phyloP scores from a whole-genome alignment of 1,140 invertebrate species.

The Pseudobourletiella spinata region DNA sequence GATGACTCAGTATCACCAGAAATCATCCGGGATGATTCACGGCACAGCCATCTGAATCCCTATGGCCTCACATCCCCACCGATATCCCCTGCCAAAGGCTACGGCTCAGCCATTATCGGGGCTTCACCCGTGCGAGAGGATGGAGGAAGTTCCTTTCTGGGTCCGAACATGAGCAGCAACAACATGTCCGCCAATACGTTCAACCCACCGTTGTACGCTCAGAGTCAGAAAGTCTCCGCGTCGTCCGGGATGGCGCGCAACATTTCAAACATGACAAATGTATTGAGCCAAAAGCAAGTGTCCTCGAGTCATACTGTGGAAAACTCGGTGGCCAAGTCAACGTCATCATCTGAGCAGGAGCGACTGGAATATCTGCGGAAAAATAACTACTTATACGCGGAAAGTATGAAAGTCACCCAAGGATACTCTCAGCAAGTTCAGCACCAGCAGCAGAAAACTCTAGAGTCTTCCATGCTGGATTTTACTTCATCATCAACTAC shows the following conservation, averaged over 20 bases:
- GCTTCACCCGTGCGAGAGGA: neutral
- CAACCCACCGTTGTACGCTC: neutral
- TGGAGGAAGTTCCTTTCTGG: neutral
- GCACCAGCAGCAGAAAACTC: no score
- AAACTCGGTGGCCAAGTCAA: neutral
- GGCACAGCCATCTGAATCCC: slow-evolving; percentile 1
- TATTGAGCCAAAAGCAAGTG: neutral
- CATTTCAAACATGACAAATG: no score
- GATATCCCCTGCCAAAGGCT: slow-evolving; percentile 7
- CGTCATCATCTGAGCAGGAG: neutral
- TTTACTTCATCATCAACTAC: no score
- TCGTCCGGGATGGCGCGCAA: neutral
- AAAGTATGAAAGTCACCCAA: neutral
- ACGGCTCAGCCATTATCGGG: neutral
- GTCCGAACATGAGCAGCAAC: neutral
- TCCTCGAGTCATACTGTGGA: neutral
- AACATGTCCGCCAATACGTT: neutral
- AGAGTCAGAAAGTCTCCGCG: neutral
- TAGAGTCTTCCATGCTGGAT: no score
- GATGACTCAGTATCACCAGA: slow-evolving; percentile 20
- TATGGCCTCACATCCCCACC: slow-evolving; percentile 12
- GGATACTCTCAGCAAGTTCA: neutral
- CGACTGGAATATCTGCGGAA: slow-evolving; percentile 3
- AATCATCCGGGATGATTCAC: slow-evolving; percentile 12
- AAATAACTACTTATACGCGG: neutral